Conservation (phyloP, 2,113 vertebrate species). For the Tragelaphus imberbis region DNA sequence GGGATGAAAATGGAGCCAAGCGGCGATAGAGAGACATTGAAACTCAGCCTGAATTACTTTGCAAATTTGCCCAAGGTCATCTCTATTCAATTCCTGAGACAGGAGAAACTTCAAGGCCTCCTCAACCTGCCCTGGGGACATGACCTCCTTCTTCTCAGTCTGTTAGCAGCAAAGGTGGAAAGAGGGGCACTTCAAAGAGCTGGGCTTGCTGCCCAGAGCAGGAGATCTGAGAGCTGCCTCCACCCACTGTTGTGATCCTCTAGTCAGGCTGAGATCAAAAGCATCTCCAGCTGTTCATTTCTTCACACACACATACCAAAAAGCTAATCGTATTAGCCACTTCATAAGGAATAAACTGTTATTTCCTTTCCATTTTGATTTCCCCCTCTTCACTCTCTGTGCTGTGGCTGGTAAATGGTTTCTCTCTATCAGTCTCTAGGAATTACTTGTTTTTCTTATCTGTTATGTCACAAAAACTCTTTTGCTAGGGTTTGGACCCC, state of each 20-base stretch:
- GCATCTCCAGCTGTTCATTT: constrained; percentile 29
- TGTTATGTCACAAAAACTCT: neutral
- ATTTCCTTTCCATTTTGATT: constrained; percentile 47
- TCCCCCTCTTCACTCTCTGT: neutral
- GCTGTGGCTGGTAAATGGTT: neutral
- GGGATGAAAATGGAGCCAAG: neutral
- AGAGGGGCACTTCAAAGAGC: constrained; percentile 51
- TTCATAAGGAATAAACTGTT: constrained; percentile 51
- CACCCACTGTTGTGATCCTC: neutral
- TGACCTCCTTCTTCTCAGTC: constrained; percentile 15
- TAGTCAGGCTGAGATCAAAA: constrained; percentile 57
- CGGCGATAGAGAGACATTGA: neutral
- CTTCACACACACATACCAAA: neutral
- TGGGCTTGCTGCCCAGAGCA: neutral
- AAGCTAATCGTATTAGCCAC: constrained; percentile 49
- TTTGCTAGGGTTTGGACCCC: neutral
- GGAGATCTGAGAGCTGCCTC: constrained; percentile 38
- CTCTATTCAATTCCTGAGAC: neutral
- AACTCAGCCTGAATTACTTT: neutral
- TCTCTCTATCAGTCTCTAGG: neutral
- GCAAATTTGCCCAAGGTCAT: neutral
- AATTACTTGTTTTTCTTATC: constrained; percentile 11
- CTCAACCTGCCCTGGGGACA: neutral
- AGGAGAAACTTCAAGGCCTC: constrained; percentile 27
- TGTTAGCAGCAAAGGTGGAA: constrained; percentile 1